Percentiles rank a stretch among this genome's conserved stretches.
phyloP scores from a whole-genome alignment of 2,113 vertebrate genomes.

The Meles meles region DNA sequence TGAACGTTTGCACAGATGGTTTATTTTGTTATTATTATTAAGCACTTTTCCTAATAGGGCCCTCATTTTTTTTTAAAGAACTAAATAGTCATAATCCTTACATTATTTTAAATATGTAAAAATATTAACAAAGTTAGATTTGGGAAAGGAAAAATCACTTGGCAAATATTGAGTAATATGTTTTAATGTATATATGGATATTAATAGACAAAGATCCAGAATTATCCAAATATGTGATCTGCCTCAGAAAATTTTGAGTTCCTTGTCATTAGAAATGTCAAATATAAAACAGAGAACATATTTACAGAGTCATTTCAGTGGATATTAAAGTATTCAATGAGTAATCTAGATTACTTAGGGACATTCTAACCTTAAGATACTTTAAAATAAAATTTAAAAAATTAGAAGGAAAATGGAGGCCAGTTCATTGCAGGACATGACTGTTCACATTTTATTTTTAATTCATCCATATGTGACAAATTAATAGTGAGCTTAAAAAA shows the following conservation, averaged over 20 bases:
- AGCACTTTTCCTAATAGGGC: not conserved
- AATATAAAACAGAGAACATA: not conserved
- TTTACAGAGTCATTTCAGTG: not conserved
- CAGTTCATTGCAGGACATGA: not conserved
- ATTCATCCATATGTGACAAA: not conserved
- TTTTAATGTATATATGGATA: not conserved
- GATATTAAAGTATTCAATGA: not conserved
- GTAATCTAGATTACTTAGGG: not conserved
- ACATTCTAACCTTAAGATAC: not conserved
- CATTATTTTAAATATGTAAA: not conserved
- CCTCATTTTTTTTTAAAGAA: not conserved
- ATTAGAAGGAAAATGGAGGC: not conserved
- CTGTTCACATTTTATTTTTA: not conserved
- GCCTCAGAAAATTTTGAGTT: not conserved
- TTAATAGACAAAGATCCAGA: not conserved
- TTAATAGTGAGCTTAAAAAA: not conserved
- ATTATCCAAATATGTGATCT: not conserved
- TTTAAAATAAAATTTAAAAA: not conserved
- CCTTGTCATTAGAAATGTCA: not conserved
- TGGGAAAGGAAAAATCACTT: not conserved
- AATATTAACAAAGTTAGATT: not conserved
- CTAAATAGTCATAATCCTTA: not conserved
- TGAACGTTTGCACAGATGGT: not conserved
- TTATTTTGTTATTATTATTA: not conserved
- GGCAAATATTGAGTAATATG: not conserved